A percentile compares a stretch with the other conserved stretches of the same genome.
These are phyloP conservation scores for Mythimna pallens DNA, from an alignment of 2,888 invertebrate species.

Conservation along the genomic window DNA sequence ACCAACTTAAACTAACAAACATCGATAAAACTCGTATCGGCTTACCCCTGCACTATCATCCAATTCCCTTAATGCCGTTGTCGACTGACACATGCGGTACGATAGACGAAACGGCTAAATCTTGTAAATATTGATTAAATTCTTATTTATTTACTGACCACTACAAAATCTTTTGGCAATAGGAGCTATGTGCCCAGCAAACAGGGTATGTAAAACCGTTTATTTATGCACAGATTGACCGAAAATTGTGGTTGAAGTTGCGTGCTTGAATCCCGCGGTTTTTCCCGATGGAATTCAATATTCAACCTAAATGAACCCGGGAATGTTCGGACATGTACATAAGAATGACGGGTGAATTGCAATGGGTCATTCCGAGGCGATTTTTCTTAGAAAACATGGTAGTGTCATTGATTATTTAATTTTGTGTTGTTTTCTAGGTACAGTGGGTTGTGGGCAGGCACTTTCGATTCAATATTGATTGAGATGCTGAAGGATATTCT, in stretches of 20 bases:
- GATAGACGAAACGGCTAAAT: slow-evolving; percentile 55
- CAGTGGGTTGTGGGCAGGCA: slow-evolving; percentile 8
- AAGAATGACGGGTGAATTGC: slow-evolving; percentile 57
- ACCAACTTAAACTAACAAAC: slow-evolving; percentile 1
- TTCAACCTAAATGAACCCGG: slow-evolving; percentile 58
- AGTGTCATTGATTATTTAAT: slow-evolving; percentile 48
- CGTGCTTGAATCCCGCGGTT: slow-evolving; percentile 40
- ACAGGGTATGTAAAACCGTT: slow-evolving; percentile 31
- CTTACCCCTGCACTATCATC: slow-evolving; percentile 66
- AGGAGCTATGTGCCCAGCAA: slow-evolving; percentile 9
- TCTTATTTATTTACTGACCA: slow-evolving; percentile 60
- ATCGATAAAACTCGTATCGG: slow-evolving; percentile 64
- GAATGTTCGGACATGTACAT: slow-evolving; percentile 60
- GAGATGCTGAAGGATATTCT: slow-evolving; percentile 33
- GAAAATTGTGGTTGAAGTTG: slow-evolving; percentile 51
- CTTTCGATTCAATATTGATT: slow-evolving; percentile 45
- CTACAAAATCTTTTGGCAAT: slow-evolving; percentile 60
- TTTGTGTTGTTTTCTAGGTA: slow-evolving; percentile 36
- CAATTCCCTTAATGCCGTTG: slow-evolving; percentile 77
- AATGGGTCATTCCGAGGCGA: slow-evolving; percentile 50
- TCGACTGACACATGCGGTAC: slow-evolving; percentile 63
- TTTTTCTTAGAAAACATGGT: slow-evolving; percentile 57
- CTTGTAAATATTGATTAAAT: slow-evolving; percentile 70
- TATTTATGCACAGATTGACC: slow-evolving; percentile 64
- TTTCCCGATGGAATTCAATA: slow-evolving; percentile 59